Conservation (phyloP, 2,797 vertebrate species). For the Zenarchopterus dispar region DNA sequence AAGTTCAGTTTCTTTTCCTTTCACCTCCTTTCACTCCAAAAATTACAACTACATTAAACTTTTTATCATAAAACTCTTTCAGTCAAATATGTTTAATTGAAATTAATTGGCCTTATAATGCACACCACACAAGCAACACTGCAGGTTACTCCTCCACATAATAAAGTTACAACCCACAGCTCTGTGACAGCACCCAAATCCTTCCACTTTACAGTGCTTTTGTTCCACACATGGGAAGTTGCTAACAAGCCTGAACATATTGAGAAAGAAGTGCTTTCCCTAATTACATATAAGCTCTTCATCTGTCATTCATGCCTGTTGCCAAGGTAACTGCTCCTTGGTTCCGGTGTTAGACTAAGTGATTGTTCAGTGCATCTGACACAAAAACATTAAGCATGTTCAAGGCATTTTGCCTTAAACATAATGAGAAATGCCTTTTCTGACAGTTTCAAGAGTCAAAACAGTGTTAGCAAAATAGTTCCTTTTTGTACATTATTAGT, state of each 20-base stretch:
- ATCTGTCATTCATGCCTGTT: conserved; percentile 75
- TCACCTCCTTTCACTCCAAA: too few species aligned
- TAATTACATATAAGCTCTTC: conserved; percentile 86
- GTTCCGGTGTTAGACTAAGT: conserved; percentile 59
- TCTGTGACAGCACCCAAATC: conserved; percentile 77
- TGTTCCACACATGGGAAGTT: conserved; percentile 74
- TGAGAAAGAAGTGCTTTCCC: conserved; percentile 74
- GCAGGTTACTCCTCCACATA: conserved; percentile 63
- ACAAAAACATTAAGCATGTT: conserved; percentile 37
- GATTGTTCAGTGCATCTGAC: background rate
- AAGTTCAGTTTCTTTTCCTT: too few species aligned
- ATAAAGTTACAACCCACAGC: conserved; percentile 73
- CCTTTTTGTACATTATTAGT: conserved; percentile 26
- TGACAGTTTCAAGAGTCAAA: conserved; percentile 28
- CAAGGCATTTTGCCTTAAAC: conserved; percentile 43
- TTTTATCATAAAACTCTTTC: too few species aligned
- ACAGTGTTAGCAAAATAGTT: conserved; percentile 36
- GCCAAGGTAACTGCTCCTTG: conserved; percentile 69
- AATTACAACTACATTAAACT: too few species aligned
- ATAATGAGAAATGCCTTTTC: conserved; percentile 55
- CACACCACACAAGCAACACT: background rate
- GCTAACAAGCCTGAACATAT: conserved; percentile 84
- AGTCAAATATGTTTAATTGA: too few species aligned
- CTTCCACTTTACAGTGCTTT: conserved; percentile 79
- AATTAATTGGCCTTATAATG: too few species aligned